These are phyloP conservation scores for Melikaiella ostensackeni DNA, from an alignment of 2,888 invertebrate genomes.

Conservation along the genomic window DNA sequence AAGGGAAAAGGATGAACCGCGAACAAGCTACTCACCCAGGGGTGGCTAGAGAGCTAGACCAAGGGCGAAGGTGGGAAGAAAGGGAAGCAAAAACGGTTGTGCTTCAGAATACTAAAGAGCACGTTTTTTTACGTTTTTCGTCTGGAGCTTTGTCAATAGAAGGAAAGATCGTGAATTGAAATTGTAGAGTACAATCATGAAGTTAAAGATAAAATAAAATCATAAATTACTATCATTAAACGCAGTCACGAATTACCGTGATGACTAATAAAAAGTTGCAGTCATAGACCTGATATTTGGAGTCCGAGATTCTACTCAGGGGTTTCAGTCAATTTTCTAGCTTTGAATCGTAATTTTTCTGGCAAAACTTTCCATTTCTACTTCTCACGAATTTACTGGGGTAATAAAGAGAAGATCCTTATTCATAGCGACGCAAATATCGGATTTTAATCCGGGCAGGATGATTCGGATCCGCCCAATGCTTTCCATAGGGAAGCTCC, in stretches of 20 bases:
- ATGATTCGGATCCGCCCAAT: conserved; percentile 32
- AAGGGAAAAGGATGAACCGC: conserved; percentile 35
- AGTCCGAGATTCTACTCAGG: background rate
- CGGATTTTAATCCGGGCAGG: conserved; percentile 34
- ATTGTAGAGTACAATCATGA: background rate
- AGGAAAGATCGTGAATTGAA: background rate
- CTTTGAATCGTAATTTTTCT: background rate
- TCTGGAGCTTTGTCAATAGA: conserved; percentile 5
- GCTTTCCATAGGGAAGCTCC: background rate
- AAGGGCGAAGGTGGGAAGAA: conserved; percentile 13
- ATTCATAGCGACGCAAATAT: conserved; percentile 39
- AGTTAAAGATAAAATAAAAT: background rate
- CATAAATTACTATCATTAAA: background rate
- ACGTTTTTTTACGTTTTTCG: background rate
- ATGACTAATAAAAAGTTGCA: background rate
- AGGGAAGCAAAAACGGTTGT: conserved; percentile 11
- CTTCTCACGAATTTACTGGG: conserved; percentile 14
- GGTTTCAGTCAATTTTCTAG: background rate
- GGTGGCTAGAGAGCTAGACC: conserved; percentile 1
- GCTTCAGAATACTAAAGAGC: conserved; percentile 28
- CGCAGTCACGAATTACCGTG: background rate
- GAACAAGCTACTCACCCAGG: background rate
- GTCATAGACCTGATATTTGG: background rate
- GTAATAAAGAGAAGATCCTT: conserved; percentile 34
- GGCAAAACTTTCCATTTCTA: conserved; percentile 7